These are phyloP conservation scores for Daboia siamensis DNA, from an alignment of 2,113 vertebrate species.

Conservation along the genomic window DNA sequence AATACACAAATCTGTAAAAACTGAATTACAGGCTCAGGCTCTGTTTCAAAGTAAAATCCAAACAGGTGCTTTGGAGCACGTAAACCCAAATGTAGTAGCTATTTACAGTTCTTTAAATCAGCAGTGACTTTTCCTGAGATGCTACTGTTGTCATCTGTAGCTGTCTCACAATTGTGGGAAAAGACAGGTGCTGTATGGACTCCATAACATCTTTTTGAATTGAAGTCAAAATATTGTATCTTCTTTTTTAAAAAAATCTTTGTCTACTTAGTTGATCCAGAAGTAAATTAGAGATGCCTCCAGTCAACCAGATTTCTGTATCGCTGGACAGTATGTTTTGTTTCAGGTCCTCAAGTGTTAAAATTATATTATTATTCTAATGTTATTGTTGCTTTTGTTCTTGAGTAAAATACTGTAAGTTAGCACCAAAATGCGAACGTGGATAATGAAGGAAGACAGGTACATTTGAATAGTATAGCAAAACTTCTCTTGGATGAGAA, in stretches of 20 bases:
- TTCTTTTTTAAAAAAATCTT: background rate
- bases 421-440: background rate
- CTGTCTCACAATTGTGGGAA: background rate
- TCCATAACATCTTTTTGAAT: background rate
- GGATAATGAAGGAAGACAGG: background rate
- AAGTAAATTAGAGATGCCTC: background rate
- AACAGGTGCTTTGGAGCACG: background rate
- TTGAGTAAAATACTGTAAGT: background rate
- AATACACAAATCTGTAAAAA: background rate
- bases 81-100: background rate
- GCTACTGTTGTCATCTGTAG: background rate
- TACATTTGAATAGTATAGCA: background rate
- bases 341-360: background rate
- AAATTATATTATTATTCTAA: background rate
- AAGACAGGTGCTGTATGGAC: background rate
- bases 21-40: background rate
- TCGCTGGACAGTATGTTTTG: background rate
- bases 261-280: background rate
- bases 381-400: background rate
- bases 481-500: background rate
- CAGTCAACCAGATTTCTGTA: background rate
- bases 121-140: background rate
- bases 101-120: background rate
- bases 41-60: background rate
- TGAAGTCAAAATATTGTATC: background rate